Conservation (phyloP, 2,113 vertebrate species). For the Oriolus oriolus region DNA sequence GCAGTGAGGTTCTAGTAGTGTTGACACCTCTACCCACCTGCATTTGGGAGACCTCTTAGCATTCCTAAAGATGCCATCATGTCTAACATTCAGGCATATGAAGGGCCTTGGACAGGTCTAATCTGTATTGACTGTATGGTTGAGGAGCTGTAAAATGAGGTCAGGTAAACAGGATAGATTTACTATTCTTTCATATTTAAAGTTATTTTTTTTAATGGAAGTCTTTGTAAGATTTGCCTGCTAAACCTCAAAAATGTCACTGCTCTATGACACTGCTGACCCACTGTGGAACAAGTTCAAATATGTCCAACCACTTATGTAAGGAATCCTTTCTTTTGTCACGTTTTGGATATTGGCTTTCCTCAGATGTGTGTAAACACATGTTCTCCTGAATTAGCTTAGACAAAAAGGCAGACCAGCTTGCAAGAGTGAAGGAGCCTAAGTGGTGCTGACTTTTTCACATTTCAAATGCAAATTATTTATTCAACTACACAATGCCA, state of each 20-base stretch:
- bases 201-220: not conserved
- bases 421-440: not conserved
- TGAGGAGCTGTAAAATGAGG: not conserved
- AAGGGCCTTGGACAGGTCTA: not conserved
- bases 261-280: not conserved
- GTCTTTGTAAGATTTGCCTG: not conserved
- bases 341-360: not conserved
- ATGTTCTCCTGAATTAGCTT: not conserved
- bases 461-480: slow-evolving; percentile 35
- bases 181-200: not conserved
- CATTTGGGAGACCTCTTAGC: not conserved
- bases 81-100: not conserved
- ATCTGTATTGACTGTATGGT: not conserved
- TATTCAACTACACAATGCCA: not conserved
- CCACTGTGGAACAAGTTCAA: not conserved
- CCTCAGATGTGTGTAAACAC: not conserved
- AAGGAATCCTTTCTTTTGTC: not conserved
- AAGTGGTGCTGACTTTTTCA: not conserved
- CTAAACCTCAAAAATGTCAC: not conserved
- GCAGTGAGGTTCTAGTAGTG: not conserved
- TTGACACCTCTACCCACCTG: not conserved
- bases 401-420: not conserved
- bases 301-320: not conserved
- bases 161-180: not conserved
- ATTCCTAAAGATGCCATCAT: not conserved